phyloP scores from a whole-genome alignment of 2,888 invertebrate species.

The Cephus sareptanus region DNA sequence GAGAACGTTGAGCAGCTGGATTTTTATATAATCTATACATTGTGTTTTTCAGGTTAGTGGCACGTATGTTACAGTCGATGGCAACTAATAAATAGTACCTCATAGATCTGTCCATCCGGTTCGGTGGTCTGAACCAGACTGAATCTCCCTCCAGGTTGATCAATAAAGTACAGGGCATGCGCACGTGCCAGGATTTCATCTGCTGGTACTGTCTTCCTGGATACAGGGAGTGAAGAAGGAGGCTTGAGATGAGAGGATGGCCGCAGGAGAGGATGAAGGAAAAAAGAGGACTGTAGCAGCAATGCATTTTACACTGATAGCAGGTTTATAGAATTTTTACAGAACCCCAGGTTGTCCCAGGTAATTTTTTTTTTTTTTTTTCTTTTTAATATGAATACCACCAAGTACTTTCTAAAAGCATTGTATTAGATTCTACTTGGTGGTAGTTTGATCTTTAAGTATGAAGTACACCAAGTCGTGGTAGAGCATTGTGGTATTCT shows the following conservation, averaged over 20 bases:
- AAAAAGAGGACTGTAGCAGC: background rate
- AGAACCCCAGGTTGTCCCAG: background rate
- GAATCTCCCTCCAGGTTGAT: constrained; percentile 46
- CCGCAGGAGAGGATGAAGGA: background rate
- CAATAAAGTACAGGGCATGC: constrained; percentile 49
- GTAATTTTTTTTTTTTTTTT: background rate
- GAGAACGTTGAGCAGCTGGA: background rate
- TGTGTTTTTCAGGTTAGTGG: background rate
- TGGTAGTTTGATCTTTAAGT: background rate
- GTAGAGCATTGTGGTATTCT: background rate
- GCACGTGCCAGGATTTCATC: constrained; percentile 24
- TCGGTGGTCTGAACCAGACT: constrained; percentile 48
- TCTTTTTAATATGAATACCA: background rate
- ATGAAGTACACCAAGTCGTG: background rate
- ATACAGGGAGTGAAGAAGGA: background rate
- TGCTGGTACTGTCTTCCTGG: background rate
- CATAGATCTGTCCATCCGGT: constrained; percentile 43
- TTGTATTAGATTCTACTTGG: background rate
- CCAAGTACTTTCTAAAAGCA: background rate
- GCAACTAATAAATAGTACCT: background rate
- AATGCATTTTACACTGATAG: background rate
- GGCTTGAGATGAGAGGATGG: background rate
- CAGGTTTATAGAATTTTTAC: background rate
- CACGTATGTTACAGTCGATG: background rate
- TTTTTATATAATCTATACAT: background rate